phyloP scores from a whole-genome alignment of 2,797 vertebrate species.

The Neoniphon sammara region DNA sequence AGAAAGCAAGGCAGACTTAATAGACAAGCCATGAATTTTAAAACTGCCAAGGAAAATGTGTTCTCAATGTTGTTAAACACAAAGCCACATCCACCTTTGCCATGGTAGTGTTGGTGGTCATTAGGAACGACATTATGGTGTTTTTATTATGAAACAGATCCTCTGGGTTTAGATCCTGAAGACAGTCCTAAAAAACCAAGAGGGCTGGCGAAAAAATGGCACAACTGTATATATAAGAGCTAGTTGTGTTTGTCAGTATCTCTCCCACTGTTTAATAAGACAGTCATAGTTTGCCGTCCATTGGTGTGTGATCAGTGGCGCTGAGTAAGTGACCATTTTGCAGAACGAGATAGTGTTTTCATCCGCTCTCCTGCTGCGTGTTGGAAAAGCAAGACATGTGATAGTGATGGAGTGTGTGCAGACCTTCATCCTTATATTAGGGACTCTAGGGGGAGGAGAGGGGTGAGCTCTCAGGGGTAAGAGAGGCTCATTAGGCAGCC shows the following conservation, averaged over 20 bases:
- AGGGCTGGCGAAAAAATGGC: slow-evolving; percentile 20
- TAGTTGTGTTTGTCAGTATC: slow-evolving; percentile 25
- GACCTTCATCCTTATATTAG: slow-evolving; percentile 78
- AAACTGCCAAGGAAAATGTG: slow-evolving; percentile 57
- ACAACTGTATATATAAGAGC: background rate
- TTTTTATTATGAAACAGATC: slow-evolving; percentile 54
- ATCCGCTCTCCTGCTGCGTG: slow-evolving; percentile 67
- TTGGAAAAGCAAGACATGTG: slow-evolving; percentile 76
- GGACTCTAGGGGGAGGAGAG: slow-evolving; percentile 72
- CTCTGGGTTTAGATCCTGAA: slow-evolving; percentile 20
- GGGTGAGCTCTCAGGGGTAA: slow-evolving; percentile 80
- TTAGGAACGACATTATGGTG: slow-evolving; percentile 42
- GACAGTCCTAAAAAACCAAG: slow-evolving; percentile 15
- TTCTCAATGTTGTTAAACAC: slow-evolving; percentile 63
- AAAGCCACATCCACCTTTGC: slow-evolving; percentile 47
- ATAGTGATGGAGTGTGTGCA: slow-evolving; percentile 78
- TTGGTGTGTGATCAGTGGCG: slow-evolving; percentile 46
- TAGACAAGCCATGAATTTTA: slow-evolving; percentile 63
- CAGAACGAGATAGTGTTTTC: slow-evolving; percentile 69
- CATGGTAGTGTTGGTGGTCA: slow-evolving; percentile 37
- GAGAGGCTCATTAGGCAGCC: slow-evolving; percentile 85
- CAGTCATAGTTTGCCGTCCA: slow-evolving; percentile 22
- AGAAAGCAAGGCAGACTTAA: slow-evolving; percentile 59
- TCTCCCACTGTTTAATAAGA: slow-evolving; percentile 35
- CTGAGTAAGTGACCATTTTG: slow-evolving; percentile 43